Base-by-base conservation (phyloP, 2,113 vertebrate species). In the Gymnogyps californianus region DNA sequence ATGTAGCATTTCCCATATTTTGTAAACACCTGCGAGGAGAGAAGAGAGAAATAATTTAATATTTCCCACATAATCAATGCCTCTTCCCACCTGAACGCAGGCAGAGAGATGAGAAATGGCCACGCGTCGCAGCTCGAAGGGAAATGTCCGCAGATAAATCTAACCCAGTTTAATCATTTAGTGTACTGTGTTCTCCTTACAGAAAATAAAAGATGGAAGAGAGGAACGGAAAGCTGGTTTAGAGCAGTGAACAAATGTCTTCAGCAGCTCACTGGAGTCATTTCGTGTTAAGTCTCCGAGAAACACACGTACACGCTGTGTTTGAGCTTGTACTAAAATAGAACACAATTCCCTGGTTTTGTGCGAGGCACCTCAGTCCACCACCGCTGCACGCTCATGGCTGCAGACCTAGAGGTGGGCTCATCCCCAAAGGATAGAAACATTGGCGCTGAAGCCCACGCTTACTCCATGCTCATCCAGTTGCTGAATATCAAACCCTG, bases 1-100 rank as follows among this genome's bases (percentile, higher is more conserved):
- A 99, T 99, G 98, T 99, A 99, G 98, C 99, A 99, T 97, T 99
- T 99, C 89, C 99, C 99, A 40, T 99, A 99, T 93, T 99, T 99
- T 97, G 99, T 99, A 98, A 99, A 99, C 96, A 99, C 99, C 99
- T 99, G 97, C 3, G 13, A 80, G 92, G 74, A 95, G 26, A 91
- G 34, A 94, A 91, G 87, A 96, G 64, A 94, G 54, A 86, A 75
- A 87, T 36, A 17, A 83, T 19, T 4, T 20, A n/a, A 1, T 16
- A 65, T 18, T 54, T 59, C 54, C 77, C n/a, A 10, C 14, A 10
- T 20, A 26, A 78, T 10, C 34, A 40, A 54, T 0, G 0, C 5
- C 8, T 67, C 36, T 51, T 78, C n/a, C 58, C 46, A 47, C 4
- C 28, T 0, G 4, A 67, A 47, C 0, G 1, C 1, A 0, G 3